Evolutionary conservation across 2,113 vertebrate genomes (phyloP).

Genomic region (Corydoras sp.): DNA sequence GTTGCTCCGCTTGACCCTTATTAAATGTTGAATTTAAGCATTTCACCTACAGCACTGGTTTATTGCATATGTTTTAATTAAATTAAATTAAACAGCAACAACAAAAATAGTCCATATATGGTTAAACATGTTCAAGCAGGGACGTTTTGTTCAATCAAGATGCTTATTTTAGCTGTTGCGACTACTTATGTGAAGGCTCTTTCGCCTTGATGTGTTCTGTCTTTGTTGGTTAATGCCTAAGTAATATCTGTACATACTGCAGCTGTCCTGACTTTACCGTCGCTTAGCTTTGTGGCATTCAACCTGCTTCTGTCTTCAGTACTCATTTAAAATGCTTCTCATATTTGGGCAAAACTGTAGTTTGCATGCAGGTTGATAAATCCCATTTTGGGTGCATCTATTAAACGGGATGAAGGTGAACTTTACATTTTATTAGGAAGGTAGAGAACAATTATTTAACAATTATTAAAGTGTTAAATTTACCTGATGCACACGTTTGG

Average conservation of each 20-base stretch:
- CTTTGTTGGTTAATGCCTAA: conserved; percentile 37
- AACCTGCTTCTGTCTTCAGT: conserved; percentile 1
- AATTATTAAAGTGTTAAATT: background rate
- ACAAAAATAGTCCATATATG: too few species aligned
- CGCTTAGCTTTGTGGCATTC: conserved; percentile 39
- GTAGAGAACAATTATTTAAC: background rate
- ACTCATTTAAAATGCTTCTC: conserved; percentile 19
- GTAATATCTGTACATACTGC: conserved; percentile 46
- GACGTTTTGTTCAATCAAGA: too few species aligned
- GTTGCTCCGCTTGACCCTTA: conserved; percentile 7
- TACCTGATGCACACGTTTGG: background rate
- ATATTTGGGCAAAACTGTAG: conserved; percentile 5
- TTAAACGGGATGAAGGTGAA: background rate
- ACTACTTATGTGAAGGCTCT: conserved; percentile 16
- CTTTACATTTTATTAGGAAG: background rate
- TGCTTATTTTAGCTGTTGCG: conserved; percentile 28
- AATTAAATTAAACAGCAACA: conserved; percentile 7
- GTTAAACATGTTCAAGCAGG: too few species aligned
- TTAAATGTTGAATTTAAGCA: conserved; percentile 25
- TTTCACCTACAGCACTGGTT: conserved; percentile 10
- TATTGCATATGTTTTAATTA: conserved; percentile 24
- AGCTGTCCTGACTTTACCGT: conserved; percentile 45
- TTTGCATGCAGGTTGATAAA: background rate
- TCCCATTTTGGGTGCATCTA: background rate
- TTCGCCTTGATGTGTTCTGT: conserved; percentile 31